A percentile compares a stretch with the other conserved stretches of the same genome.
Conservation (phyloP, 2,113 vertebrate species). For the Pheucticus melanocephalus region DNA sequence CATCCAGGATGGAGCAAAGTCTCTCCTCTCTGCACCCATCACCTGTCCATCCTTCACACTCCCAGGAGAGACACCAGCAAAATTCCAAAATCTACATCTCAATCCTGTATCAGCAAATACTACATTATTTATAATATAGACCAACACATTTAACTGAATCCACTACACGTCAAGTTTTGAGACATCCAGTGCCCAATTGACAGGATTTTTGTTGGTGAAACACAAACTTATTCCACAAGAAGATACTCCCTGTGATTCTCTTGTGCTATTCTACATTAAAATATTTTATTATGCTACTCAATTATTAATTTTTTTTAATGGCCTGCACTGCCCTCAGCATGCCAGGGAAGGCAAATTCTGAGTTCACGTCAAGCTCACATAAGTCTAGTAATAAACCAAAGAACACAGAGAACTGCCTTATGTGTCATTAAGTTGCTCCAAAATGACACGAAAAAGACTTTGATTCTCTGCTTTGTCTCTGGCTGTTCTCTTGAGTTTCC, state of each 20-base stretch:
- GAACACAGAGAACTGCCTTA: not conserved
- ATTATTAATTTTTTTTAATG: not conserved
- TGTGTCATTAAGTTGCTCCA: not conserved
- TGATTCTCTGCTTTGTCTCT: not conserved
- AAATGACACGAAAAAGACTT: not conserved
- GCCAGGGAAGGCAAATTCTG: not conserved
- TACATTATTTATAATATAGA: not conserved
- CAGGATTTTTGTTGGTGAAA: not conserved
- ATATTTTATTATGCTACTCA: not conserved
- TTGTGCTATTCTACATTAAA: not conserved
- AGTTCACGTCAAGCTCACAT: not conserved
- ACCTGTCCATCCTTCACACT: not conserved
- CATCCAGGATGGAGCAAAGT: not conserved
- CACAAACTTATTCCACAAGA: not conserved
- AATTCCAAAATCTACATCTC: not conserved
- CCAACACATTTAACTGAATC: not conserved
- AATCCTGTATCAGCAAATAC: not conserved
- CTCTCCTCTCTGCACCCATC: not conserved
- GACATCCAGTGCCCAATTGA: not conserved
- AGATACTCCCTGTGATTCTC: not conserved
- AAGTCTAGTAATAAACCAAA: not conserved
- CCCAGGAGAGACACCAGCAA: not conserved
- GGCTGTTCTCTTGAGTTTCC: not conserved
- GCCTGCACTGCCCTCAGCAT: not conserved
- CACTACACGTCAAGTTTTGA: not conserved